These are phyloP conservation scores for Lottia gigantea DNA, from an alignment of 2,888 invertebrate species.

Conservation along the genomic window DNA sequence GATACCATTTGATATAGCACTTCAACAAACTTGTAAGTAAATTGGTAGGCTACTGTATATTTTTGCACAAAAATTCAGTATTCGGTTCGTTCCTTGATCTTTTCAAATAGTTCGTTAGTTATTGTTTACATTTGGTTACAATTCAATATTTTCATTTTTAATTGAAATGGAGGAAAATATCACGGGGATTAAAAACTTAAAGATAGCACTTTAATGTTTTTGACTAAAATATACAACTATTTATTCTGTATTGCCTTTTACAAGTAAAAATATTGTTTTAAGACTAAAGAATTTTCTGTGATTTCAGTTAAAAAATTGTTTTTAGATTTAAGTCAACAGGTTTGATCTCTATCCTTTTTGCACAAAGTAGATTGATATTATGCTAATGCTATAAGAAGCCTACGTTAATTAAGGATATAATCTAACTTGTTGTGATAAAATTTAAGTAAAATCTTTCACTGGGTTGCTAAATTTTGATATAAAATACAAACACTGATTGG, in stretches of 20 bases:
- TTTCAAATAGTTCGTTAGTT: too few species aligned
- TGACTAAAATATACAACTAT: not conserved
- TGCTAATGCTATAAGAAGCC: not conserved
- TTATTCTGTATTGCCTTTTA: not conserved
- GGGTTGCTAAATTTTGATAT: not conserved
- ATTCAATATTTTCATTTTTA: too few species aligned
- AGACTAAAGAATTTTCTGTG: not conserved
- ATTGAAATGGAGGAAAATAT: too few species aligned
- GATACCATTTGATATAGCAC: too few species aligned
- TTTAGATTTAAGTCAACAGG: not conserved
- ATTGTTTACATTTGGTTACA: too few species aligned
- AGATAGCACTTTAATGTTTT: not conserved
- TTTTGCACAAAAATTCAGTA: too few species aligned
- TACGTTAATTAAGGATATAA: not conserved
- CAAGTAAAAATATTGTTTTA: too few species aligned
- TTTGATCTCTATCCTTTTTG: not conserved
- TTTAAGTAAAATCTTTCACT: slow-evolving; percentile 7
- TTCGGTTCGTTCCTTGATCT: too few species aligned
- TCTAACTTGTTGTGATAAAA: not conserved
- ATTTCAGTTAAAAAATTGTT: not conserved
- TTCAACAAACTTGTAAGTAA: too few species aligned
- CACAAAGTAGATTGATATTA: not conserved
- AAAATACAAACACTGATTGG: not conserved
- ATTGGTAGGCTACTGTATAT: too few species aligned
- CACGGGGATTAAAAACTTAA: too few species aligned